phyloP scores from a whole-genome alignment of 2,113 vertebrate genomes.

The Solenodon paradoxus region DNA sequence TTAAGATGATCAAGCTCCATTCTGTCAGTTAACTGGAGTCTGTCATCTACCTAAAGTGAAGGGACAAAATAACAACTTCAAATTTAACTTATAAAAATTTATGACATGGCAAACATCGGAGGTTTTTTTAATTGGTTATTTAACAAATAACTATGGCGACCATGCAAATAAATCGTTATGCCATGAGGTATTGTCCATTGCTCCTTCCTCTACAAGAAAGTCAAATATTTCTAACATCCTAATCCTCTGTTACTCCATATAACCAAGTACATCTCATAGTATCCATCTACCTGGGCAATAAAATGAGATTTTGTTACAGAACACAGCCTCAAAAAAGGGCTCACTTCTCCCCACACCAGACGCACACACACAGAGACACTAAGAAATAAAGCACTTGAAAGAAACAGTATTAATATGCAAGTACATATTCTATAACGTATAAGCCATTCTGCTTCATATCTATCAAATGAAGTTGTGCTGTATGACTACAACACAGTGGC shows the following conservation, averaged over 20 bases:
- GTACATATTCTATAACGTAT: background rate
- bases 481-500: background rate
- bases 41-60: constrained; percentile 15
- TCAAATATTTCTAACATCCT: background rate
- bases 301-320: constrained; percentile 35
- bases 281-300: background rate
- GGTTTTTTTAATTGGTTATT: background rate
- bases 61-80: background rate
- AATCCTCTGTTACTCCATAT: background rate
- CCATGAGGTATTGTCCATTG: background rate
- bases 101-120: background rate
- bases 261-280: background rate
- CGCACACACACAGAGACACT: background rate
- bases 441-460: background rate
- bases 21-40: constrained; percentile 13
- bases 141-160: background rate
- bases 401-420: constrained; percentile 8
- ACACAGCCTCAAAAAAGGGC: background rate
- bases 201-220: background rate
- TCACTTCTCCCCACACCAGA: background rate
- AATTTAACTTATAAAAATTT: constrained; percentile 27
- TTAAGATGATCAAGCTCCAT: background rate
- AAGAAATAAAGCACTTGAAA: constrained; percentile 45
- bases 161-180: constrained; percentile 20
- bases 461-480: constrained; percentile 30